A percentile compares a stretch with the other conserved stretches of the same genome.
Evolutionary conservation across 2,888 invertebrate genomes (phyloP).

Genomic region (Eupithecia abbreviata): DNA sequence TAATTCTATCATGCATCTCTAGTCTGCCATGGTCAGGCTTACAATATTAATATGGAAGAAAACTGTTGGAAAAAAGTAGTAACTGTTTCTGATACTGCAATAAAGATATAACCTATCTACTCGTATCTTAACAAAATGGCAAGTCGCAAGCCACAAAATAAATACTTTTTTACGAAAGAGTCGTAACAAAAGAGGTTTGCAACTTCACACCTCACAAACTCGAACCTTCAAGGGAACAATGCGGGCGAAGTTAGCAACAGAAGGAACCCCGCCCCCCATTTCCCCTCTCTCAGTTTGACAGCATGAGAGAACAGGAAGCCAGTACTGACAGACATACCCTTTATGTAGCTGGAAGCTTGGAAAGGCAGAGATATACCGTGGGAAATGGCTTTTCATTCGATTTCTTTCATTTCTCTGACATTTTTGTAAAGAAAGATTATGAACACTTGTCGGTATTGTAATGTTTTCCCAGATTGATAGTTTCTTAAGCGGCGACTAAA

Average conservation of each 20-base stretch:
- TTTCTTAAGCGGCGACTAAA: not conserved
- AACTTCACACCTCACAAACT: not conserved
- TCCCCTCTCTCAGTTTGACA: not conserved
- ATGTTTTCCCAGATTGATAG: not conserved
- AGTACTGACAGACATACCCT: slow-evolving; percentile 22
- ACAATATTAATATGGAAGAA: too few species aligned
- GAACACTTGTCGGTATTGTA: not conserved
- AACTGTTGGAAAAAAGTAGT: too few species aligned
- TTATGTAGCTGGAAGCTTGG: not conserved
- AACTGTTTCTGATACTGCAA: too few species aligned
- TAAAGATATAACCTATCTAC: too few species aligned
- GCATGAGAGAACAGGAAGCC: slow-evolving; percentile 25
- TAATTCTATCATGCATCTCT: too few species aligned
- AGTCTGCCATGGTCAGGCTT: too few species aligned
- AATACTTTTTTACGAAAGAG: not conserved
- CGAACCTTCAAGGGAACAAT: slow-evolving; percentile 21
- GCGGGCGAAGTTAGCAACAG: slow-evolving; percentile 3
- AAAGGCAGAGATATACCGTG: not conserved
- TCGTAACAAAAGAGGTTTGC: not conserved
- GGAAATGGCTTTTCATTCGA: not conserved
- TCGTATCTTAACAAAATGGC: too few species aligned
- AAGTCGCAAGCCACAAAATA: not conserved
- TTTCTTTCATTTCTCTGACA: not conserved
- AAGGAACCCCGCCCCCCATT: slow-evolving; percentile 11
- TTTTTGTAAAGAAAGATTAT: not conserved